A percentile compares a stretch with the other conserved stretches of the same genome.
Evolutionary conservation across 2,113 vertebrate species (phyloP).

Genomic region (Leptocoma aspasia): DNA sequence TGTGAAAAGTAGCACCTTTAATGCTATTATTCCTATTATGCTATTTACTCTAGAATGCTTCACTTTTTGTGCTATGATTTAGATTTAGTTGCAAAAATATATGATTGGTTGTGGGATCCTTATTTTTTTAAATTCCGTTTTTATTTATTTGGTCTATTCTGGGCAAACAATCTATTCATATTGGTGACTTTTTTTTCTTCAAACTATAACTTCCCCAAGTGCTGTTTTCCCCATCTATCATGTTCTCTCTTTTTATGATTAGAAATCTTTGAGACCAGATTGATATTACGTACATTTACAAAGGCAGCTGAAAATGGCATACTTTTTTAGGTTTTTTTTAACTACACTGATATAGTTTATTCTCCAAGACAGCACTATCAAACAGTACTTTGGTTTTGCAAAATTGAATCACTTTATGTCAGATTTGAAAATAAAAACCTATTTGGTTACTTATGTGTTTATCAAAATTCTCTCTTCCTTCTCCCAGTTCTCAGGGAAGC

Average conservation of each 20-base stretch:
- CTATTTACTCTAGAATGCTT: background rate
- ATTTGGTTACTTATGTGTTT: background rate
- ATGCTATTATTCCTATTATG: background rate
- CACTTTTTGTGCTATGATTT: background rate
- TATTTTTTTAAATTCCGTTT: background rate
- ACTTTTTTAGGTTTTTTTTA: background rate
- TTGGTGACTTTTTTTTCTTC: background rate
- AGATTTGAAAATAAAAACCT: background rate
- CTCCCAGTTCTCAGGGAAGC: background rate
- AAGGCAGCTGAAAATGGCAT: background rate
- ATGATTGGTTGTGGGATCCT: background rate
- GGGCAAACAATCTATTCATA: background rate
- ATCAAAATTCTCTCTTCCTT: background rate
- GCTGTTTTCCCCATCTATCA: background rate
- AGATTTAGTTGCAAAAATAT: background rate
- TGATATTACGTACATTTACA: background rate
- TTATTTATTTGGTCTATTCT: background rate
- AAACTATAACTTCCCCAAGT: background rate
- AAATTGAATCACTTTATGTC: background rate
- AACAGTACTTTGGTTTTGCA: background rate
- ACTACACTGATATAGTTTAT: background rate
- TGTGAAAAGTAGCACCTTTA: background rate
- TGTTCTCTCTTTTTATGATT: background rate
- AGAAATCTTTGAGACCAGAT: background rate
- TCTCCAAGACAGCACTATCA: background rate